Base-by-base conservation (phyloP, 2,113 vertebrate genomes). In the Charadrius vociferus region DNA sequence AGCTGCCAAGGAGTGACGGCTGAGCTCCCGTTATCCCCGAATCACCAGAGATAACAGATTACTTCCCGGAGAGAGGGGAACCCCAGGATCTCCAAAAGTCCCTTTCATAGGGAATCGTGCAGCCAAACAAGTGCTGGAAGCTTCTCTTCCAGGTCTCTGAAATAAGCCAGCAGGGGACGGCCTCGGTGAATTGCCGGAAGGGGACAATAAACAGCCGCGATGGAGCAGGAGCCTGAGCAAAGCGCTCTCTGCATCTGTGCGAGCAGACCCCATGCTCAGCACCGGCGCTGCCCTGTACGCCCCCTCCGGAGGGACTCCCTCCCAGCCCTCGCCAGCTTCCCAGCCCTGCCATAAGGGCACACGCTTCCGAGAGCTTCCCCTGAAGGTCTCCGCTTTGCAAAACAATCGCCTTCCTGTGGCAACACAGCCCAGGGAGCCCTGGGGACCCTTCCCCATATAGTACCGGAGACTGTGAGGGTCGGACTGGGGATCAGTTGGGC, bases 1-100 rank as follows among this genome's bases (percentile, higher is more conserved):
- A 73, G 63, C 67, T 12, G 72, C 73, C 32, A 58, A 58, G 41
- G 47, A 53, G 50, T 7, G 34, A 58, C 36, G 41, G 59, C 58
- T 1, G 3, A 78, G 59, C 70, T 82, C 55, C 32, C 0, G 1
- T 30, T 36, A 18, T 10, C 34, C 18, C n/a, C 2, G 0, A 1
- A 19, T 12, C 79, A 59, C 14, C 77, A 37, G 81, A 16, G 75
- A 32, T 9, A 56, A 55, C 27, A 29, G 14, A 58, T 41, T 34
- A 19, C 41, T 83, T 73, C 88, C 80, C 67, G 49, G 6, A 45
- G 62, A 0, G 0, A 56, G 55, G 56, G 39, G 86, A 85, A 15
- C 2, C 14, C 71, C 55, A 34, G 74, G 62, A 61, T 3, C 39
- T 32, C 70, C 77, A 39, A 6, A 52, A 47, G 22, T 2, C 30